Conservation (phyloP, 2,113 vertebrate genomes). For the Laticauda colubrina region DNA sequence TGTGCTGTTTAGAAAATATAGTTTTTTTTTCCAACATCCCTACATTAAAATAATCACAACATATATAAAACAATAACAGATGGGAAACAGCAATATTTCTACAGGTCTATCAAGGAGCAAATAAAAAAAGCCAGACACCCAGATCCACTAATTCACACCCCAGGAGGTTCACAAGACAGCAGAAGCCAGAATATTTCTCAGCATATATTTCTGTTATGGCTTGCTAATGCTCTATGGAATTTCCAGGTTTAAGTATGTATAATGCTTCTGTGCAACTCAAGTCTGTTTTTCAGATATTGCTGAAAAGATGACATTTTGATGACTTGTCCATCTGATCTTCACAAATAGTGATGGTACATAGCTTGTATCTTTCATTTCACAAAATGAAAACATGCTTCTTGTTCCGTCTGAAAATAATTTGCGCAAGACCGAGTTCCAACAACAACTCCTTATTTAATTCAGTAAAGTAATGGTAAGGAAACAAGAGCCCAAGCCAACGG, state of each 20-base stretch:
- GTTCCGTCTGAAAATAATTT: too few relatives aligned
- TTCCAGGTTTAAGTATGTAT: background rate
- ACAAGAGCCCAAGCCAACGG: too few relatives aligned
- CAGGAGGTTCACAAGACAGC: background rate
- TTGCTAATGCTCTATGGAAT: background rate
- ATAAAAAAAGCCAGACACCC: background rate
- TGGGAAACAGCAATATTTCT: background rate
- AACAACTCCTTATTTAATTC: too few relatives aligned
- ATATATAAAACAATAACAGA: background rate
- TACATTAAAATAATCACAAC: background rate
- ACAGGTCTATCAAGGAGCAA: background rate
- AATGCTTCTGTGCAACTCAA: background rate
- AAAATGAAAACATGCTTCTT: background rate
- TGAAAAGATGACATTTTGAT: background rate
- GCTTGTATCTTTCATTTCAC: background rate
- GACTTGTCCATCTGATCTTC: background rate
- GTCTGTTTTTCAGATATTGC: background rate
- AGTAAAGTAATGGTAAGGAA: too few relatives aligned
- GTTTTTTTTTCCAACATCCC: background rate
- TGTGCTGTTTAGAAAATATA: constrained; percentile 1
- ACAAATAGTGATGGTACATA: background rate
- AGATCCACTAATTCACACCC: background rate
- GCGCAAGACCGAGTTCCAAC: too few relatives aligned
- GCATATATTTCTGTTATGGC: background rate
- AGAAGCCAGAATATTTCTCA: background rate